Conservation (phyloP, 2,797 vertebrate species). For the Coreius guichenoti region DNA sequence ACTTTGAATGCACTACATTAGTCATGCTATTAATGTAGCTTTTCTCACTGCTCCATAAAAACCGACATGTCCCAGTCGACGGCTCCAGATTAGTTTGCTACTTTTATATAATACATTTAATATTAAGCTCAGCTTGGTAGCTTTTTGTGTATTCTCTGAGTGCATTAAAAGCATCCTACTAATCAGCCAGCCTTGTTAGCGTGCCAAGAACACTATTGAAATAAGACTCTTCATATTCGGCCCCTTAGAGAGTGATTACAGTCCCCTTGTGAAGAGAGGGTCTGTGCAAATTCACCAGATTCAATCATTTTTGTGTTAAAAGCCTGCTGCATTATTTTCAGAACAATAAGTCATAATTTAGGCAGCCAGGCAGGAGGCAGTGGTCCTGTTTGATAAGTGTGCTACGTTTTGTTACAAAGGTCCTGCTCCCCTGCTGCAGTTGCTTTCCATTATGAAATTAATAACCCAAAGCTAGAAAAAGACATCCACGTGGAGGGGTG, state of each 20-base stretch:
- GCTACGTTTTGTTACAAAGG: conserved; percentile 69
- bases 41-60: conserved; percentile 33
- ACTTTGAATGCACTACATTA: conserved; percentile 2
- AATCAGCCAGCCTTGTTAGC: conserved; percentile 72
- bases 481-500: conserved; percentile 54
- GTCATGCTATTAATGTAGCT: conserved; percentile 1
- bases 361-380: conserved; percentile 60
- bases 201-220: conserved; percentile 68
- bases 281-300: conserved; percentile 68
- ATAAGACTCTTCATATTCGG: conserved; percentile 69
- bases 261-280: conserved; percentile 66
- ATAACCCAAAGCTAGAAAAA: conserved; percentile 65
- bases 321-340: conserved; percentile 70
- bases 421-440: conserved; percentile 61
- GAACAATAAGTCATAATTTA: conserved; percentile 76
- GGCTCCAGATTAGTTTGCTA: conserved; percentile 62
- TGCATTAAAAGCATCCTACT: conserved; percentile 67
- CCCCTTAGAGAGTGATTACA: conserved; percentile 64
- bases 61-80: conserved; percentile 42
- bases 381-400: conserved; percentile 67
- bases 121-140: conserved; percentile 58
- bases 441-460: conserved; percentile 71
- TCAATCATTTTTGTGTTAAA: conserved; percentile 76
- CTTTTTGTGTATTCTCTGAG: conserved; percentile 54
- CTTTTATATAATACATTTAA: conserved; percentile 59